Evolutionary conservation across 2,888 invertebrate genomes (phyloP).

Genomic region (Cryptus viduatorius): DNA sequence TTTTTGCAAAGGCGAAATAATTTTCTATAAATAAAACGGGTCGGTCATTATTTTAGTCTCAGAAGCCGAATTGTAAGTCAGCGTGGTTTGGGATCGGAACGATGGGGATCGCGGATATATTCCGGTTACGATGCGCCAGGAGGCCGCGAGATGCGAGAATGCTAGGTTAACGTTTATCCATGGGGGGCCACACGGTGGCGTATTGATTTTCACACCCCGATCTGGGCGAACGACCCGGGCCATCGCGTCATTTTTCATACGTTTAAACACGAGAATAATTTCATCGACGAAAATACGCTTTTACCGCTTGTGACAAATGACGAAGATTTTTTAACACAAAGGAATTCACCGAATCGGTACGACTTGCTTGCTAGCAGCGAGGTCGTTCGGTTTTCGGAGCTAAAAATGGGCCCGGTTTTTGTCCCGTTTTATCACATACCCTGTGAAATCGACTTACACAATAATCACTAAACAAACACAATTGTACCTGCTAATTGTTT

Average conservation of each 20-base stretch:
- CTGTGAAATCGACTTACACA: background rate
- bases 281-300: background rate
- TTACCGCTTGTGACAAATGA: background rate
- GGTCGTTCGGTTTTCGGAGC: slow-evolving; percentile 83
- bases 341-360: slow-evolving; percentile 80
- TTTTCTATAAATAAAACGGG: slow-evolving; percentile 80
- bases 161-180: slow-evolving; percentile 80
- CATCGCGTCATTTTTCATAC: slow-evolving; percentile 19
- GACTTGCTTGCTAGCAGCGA: slow-evolving; percentile 83
- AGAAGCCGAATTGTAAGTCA: slow-evolving; percentile 11
- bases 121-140: slow-evolving; percentile 39
- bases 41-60: slow-evolving; percentile 79
- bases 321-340: slow-evolving; percentile 52
- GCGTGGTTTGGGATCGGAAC: slow-evolving; percentile 41
- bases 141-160: slow-evolving; percentile 66
- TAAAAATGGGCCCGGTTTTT: slow-evolving; percentile 74
- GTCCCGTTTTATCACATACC: slow-evolving; percentile 53
- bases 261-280: background rate
- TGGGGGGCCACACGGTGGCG: slow-evolving; percentile 74
- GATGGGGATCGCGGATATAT: slow-evolving; percentile 31
- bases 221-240: slow-evolving; percentile 72
- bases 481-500: slow-evolving; percentile 96
- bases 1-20: slow-evolving; percentile 56
- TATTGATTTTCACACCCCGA: slow-evolving; percentile 84
- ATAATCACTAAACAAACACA: slow-evolving; percentile 24